Evolutionary conservation across 1,140 invertebrate species (phyloP), one percentile per base, ranked within the genome.

Genomic region (Zophobas morio): DNA sequence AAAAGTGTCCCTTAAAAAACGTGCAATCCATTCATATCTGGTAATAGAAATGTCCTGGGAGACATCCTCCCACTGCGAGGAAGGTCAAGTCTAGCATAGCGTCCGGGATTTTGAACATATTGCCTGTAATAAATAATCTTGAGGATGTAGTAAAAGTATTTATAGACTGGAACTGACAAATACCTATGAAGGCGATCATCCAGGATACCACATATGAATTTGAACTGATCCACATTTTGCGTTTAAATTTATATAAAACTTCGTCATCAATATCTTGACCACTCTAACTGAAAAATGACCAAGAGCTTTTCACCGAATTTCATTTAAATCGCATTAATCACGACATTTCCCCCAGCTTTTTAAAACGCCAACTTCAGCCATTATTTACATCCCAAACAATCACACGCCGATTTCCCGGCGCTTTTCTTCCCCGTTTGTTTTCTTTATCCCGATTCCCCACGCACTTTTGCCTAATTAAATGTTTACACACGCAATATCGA

Each of bases 81-180:
- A 98, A 94, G 0, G 95, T 97, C 78, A 98, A 91, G 3, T 96
- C 96, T 94, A 98, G 96, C 0, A 98, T 92, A 1, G 95, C 94
- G 83, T 95, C 94, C 0, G 94, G 92, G 54, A 96, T 94, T 8
- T 89, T 89, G 8, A 96, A 89, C 0, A 94, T 94, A 77, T 92
- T 89, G 66, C 94, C 93, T 93, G 80, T 75, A 89, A 82, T 79
- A 66, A 75, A 66, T 56, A 77, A 75, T 35, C 47, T 34, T 6
- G 6, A 49, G 56, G 71, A 54, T 74, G 51, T 54, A 74, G 57
- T 54, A 54, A 74, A 74, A 56, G n/a, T 66, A 74, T 74, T 54
- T 40, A 37, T 42, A 56, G 54, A 35, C 2, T n/a, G n/a, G 20
- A 20, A 20, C 32, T 47, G 46, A 51, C 0, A 46, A 87, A 85